phyloP scores from a whole-genome alignment of 2,797 vertebrate genomes.

The Pseudochirops cupreus region DNA sequence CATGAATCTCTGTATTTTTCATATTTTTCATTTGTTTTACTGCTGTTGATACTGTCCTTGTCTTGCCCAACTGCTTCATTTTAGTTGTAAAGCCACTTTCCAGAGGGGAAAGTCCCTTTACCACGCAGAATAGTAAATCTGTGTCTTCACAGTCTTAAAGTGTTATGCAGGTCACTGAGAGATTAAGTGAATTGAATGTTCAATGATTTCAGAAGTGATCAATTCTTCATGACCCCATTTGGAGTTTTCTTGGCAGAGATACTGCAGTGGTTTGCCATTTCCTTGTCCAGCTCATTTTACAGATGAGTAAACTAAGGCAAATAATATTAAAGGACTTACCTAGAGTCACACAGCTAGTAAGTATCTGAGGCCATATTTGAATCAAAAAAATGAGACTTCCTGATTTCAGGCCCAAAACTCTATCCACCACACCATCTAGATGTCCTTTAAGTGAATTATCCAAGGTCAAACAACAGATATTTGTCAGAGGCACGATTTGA shows the following conservation, averaged over 20 bases:
- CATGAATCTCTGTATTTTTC: neutral
- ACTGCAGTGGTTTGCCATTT: neutral
- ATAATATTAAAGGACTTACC: neutral
- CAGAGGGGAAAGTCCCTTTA: slow-evolving; percentile 22
- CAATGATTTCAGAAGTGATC: neutral
- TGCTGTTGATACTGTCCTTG: neutral
- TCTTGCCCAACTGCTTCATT: slow-evolving; percentile 21
- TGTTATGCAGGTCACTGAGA: neutral
- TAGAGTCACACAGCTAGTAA: neutral
- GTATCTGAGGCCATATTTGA: neutral
- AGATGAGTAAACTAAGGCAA: neutral
- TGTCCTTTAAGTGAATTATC: neutral
- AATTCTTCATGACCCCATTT: neutral
- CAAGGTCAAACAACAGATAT: neutral
- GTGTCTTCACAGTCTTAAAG: neutral
- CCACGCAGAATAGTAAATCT: neutral
- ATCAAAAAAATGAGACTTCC: neutral
- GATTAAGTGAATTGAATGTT: neutral
- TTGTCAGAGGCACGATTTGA: neutral
- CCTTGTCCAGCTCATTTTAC: neutral
- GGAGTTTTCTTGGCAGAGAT: neutral
- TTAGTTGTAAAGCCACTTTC: slow-evolving; percentile 44
- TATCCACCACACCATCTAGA: neutral
- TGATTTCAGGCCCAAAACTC: neutral
- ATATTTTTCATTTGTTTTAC: neutral